Base-by-base conservation (phyloP, 2,888 invertebrate genomes). In the Byasa hedistus region DNA sequence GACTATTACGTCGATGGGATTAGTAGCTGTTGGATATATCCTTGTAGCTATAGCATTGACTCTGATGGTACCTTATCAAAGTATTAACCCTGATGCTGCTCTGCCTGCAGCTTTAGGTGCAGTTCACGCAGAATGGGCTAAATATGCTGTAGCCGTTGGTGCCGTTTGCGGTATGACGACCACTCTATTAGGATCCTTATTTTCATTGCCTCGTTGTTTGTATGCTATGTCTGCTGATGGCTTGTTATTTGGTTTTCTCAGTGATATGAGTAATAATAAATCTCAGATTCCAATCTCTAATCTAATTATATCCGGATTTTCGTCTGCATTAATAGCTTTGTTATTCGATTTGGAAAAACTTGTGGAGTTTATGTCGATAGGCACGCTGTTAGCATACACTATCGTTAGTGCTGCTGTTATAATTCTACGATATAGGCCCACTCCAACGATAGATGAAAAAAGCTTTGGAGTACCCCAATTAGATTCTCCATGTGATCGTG, bases 351-450 rank as follows among this genome's bases (percentile, higher is more conserved):
- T 98, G 73, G 95, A 96, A 74, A 97, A 97, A 73, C 90, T 98
- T 55, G 97, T 98, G 0, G 98, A 98, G 80, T 98, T 98, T 80
- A 97, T 98, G 97, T 98, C 98, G 1, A 98, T 98, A 77, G 97
- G 97, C 0, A 97, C 97, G 0, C 90, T 97, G 61, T 84, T 97
- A 74, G 97, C 97, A 0, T 98, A 98, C 81, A 97, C 97, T 2
- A 97, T 98, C 70, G 98, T 98, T 3, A 97, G 97, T 71, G 97
- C 97, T 19, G 96, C 96, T 69, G 96, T 98, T 8, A 96, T 98
- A 64, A 95, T 98, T 60, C 87, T 98, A 64, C 93, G 98, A 58
- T 98, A 98, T 71, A 92, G 95, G 4, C 96, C 96, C 0, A 81
- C 92, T 22, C 88, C 92, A 0, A 76, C 90, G 1, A 80, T 86